phyloP scores from a whole-genome alignment of 2,113 vertebrate species.

The Cavia porcellus region DNA sequence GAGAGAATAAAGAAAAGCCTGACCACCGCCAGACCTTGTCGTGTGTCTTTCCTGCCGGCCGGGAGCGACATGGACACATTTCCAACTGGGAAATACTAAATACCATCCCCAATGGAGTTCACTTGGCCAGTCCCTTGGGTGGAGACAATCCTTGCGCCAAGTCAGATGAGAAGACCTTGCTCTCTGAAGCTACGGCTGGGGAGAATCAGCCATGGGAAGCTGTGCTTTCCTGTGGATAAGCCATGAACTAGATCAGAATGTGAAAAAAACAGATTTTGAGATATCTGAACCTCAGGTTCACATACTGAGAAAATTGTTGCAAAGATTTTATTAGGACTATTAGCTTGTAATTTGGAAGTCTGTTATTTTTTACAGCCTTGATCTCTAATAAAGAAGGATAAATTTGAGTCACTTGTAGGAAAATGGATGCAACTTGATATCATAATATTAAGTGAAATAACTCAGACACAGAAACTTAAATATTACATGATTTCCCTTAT shows the following conservation, averaged over 20 bases:
- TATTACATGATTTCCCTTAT: neutral
- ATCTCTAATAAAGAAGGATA: neutral
- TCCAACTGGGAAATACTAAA: too few relatives aligned
- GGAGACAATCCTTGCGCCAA: neutral
- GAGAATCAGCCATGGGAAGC: neutral
- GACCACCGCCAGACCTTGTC: too few relatives aligned
- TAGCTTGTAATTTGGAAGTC: neutral
- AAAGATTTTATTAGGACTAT: neutral
- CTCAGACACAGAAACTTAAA: neutral
- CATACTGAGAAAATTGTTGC: neutral
- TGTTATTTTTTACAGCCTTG: neutral
- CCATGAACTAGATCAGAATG: neutral
- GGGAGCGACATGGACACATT: too few relatives aligned
- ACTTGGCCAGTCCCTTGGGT: neutral
- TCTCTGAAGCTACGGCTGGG: neutral
- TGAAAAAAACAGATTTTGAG: neutral
- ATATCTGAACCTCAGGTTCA: neutral
- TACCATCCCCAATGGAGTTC: fast-evolving
- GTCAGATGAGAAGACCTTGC: neutral
- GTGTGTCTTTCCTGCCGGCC: too few relatives aligned
- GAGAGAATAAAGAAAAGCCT: too few relatives aligned
- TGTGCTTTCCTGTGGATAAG: neutral
- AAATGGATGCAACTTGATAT: neutral
- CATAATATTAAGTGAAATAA: neutral
- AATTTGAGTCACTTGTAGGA: neutral